These are phyloP conservation scores for Anastatus disparis DNA, from an alignment of 1,140 invertebrate species.

Conservation along the genomic window DNA sequence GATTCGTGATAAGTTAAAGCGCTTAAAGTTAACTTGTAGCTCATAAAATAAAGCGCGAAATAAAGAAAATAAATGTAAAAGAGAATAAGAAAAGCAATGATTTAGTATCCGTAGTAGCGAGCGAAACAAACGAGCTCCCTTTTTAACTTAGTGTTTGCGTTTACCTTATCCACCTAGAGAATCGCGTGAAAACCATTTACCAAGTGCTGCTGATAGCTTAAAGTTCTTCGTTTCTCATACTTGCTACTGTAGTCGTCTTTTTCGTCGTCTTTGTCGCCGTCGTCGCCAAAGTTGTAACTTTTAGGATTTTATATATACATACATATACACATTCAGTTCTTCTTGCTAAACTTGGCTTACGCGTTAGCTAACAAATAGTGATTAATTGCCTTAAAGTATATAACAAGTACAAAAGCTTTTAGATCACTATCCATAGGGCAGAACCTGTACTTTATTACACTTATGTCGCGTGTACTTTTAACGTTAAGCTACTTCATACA, in stretches of 20 bases:
- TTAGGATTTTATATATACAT: too few species aligned
- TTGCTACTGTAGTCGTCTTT: too few species aligned
- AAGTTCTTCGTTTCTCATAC: too few species aligned
- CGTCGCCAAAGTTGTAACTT: too few species aligned
- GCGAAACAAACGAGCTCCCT: not conserved
- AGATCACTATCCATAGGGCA: too few species aligned
- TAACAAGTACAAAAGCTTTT: not conserved
- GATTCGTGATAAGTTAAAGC: too few species aligned
- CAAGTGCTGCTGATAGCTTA: too few species aligned
- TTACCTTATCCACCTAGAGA: conserved; percentile 38
- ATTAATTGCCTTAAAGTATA: conserved; percentile 17
- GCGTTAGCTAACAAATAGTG: conserved; percentile 14
- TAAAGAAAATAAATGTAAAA: too few species aligned
- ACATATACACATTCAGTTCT: too few species aligned
- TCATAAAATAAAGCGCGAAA: too few species aligned
- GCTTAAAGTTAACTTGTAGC: too few species aligned
- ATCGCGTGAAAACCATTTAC: conserved; percentile 47
- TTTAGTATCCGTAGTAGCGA: not conserved
- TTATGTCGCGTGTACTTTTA: conserved; percentile 4
- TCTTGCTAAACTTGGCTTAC: not conserved
- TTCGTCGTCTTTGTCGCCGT: too few species aligned
- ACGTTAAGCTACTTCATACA: not conserved
- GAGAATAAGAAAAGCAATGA: not conserved
- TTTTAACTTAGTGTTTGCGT: conserved; percentile 29
- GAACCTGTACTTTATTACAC: not conserved